Conservation (phyloP, 2,888 invertebrate genomes). For the Andrena flavipes region DNA sequence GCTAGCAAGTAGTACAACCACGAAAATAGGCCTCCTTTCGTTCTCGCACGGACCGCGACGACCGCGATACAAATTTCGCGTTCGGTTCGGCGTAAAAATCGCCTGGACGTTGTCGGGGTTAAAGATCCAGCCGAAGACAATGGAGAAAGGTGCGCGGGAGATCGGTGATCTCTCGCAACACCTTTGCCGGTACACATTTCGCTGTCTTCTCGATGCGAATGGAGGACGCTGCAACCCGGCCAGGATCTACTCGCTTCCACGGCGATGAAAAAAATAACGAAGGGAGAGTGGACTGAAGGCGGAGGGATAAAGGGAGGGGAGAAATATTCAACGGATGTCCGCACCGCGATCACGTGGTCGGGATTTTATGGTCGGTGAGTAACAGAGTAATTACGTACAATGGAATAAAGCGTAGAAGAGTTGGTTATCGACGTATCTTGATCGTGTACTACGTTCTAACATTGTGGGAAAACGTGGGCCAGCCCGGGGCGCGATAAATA, state of each 20-base stretch:
- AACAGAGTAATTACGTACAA: conserved; percentile 66
- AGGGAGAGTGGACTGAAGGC: not conserved
- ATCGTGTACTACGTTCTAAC: conserved; percentile 55
- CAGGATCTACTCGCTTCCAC: not conserved
- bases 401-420: conserved; percentile 63
- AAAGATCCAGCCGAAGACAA: conserved; percentile 52
- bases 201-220: conserved; percentile 40
- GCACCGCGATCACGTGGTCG: conserved; percentile 58
- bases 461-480: conserved; percentile 58
- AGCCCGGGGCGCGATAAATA: conserved; percentile 52
- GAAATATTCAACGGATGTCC: conserved; percentile 61
- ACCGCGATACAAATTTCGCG: conserved; percentile 6
- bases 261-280: not conserved
- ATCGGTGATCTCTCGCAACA: conserved; percentile 58
- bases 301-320: conserved; percentile 11
- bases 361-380: conserved; percentile 70
- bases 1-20: not conserved
- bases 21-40: not conserved
- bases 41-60: not conserved
- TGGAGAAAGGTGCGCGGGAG: conserved; percentile 62
- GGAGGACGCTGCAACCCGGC: conserved; percentile 15
- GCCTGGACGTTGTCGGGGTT: conserved; percentile 31
- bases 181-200: conserved; percentile 33
- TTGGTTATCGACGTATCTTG: conserved; percentile 64
- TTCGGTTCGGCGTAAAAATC: conserved; percentile 32